phyloP scores from a whole-genome alignment of 2,888 invertebrate genomes.

The Acronicta alni region DNA sequence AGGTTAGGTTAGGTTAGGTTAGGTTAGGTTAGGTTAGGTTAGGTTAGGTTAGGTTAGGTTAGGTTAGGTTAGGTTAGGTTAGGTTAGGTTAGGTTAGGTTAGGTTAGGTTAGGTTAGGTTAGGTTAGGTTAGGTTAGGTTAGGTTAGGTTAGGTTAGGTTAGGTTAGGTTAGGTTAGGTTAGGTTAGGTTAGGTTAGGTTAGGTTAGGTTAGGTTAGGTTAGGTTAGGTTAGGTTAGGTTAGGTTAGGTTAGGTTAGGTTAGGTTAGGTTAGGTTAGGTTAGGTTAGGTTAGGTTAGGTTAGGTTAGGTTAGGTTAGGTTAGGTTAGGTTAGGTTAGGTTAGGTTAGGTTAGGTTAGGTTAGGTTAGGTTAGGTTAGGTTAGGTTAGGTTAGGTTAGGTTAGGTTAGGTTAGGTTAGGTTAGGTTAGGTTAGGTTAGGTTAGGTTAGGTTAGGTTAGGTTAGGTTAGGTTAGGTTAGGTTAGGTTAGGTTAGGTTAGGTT shows the following conservation, averaged over 20 bases:
- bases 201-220: conserved; percentile 2
- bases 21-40: conserved; percentile 17
- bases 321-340: conserved; percentile 26
- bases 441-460: conserved; percentile 42
- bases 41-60: conserved; percentile 17
- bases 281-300: conserved; percentile 38
- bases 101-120: conserved; percentile 11
- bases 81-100: conserved; percentile 17
- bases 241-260: conserved; percentile 29
- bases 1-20: conserved; percentile 8
- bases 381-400: conserved; percentile 43
- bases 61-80: conserved; percentile 17
- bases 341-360: conserved; percentile 30
- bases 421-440: conserved; percentile 43
- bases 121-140: conserved; percentile 18
- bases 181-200: conserved; percentile 12
- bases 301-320: conserved; percentile 26
- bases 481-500: conserved; percentile 50
- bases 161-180: conserved; percentile 14
- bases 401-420: conserved; percentile 51
- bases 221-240: conserved; percentile 26
- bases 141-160: conserved; percentile 25
- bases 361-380: conserved; percentile 21
- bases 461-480: conserved; percentile 50
- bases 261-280: conserved; percentile 19